A percentile compares a stretch with the other conserved stretches of the same genome.
Evolutionary conservation across 2,797 vertebrate genomes (phyloP).

Genomic region (Mus caroli): DNA sequence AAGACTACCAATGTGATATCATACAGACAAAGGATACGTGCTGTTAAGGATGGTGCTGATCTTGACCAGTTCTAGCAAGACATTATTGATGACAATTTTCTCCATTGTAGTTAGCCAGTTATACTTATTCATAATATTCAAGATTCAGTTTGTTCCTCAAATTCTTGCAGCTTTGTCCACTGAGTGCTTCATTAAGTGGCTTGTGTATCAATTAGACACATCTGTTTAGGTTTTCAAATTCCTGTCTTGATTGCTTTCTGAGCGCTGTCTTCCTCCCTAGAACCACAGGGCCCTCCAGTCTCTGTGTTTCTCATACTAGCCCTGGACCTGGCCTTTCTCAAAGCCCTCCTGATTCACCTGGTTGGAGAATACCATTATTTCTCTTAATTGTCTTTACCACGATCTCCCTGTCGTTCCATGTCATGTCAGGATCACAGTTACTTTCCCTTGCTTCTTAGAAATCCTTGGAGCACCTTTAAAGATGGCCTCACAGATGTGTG

Average conservation of each 20-base stretch:
- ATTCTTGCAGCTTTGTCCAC: neutral
- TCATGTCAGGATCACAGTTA: conserved; percentile 7
- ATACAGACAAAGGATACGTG: neutral
- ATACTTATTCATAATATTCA: neutral
- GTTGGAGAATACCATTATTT: neutral
- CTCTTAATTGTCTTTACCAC: neutral
- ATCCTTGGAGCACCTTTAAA: conserved; percentile 12
- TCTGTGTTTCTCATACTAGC: neutral
- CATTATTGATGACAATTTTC: neutral
- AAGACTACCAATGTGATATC: fast-evolving
- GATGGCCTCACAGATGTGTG: neutral
- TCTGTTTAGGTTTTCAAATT: neutral
- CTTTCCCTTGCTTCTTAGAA: neutral
- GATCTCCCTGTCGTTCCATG: neutral
- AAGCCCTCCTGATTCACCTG: neutral
- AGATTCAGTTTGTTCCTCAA: conserved; percentile 34
- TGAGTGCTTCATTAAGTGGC: neutral
- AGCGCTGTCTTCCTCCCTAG: neutral
- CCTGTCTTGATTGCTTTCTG: neutral
- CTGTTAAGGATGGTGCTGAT: neutral
- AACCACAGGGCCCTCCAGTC: neutral
- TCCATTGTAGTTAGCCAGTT: neutral
- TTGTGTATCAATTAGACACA: neutral
- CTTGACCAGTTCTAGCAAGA: neutral
- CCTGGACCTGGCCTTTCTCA: neutral